Base-by-base conservation (phyloP, 2,888 invertebrate genomes). In the Blomia tropicalis region DNA sequence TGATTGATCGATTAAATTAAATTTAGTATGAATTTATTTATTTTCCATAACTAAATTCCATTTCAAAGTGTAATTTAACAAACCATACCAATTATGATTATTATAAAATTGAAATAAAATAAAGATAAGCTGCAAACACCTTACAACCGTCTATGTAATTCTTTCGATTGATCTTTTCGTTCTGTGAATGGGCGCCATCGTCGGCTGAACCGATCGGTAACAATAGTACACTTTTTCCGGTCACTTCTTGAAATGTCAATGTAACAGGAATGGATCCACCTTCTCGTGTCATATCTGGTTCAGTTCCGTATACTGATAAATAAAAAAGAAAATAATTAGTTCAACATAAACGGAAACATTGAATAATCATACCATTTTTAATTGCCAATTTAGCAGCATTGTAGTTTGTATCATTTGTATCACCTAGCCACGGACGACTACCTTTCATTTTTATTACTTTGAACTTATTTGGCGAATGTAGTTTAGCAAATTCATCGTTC, bases 241-340 rank as follows among this genome's bases (percentile, higher is more conserved):
- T 91, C 11, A 86, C 84, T 75, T 93, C 85, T 68, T 75, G 73
- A 72, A 98, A 82, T 47, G 90, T 90, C 67, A 96, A 78, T 58
- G 96, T 93, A 65, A 96, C 87, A 1, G 96, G 96, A 75, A 98
- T 96, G 51, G 91, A 91, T 22, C 96, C 96, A 62, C 96, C 98
- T 75, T 98, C 96, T 61, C 96, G 83, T 0, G 65, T 66, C 41
- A 69, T 47, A 58, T 68, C 68, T 7, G 69, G 66, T 47, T 66
- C 66, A 30, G 66, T 64, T 23, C 65, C 65, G 63, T 59, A 66
- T 3, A 66, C 65, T 64, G 43, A 2, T 17, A 53, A 58, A 43
- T 29, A 59, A 47, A 59, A 19, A 27, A 31, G 53, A 47, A 54
- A 53, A 5, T 11, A 4, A 58, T 17, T 44, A 32, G 11, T n/a